Evolutionary conservation across 2,113 vertebrate genomes (phyloP).

Genomic region (Alectura lathami): DNA sequence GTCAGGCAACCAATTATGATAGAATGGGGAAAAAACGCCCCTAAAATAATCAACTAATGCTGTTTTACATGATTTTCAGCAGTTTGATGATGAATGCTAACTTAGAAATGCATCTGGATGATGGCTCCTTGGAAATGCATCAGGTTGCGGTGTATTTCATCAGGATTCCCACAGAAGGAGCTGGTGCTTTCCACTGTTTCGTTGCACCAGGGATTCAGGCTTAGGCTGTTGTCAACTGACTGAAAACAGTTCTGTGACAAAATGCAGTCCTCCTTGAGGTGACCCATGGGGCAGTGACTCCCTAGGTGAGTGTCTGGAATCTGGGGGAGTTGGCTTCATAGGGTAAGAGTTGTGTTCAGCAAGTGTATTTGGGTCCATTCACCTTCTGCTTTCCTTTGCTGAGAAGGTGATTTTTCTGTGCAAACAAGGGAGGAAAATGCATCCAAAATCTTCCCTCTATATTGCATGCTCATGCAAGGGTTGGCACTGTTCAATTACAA

Average conservation of each 20-base stretch:
- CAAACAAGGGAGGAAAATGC: not conserved
- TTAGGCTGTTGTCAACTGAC: not conserved
- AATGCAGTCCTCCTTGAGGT: not conserved
- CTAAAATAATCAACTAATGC: not conserved
- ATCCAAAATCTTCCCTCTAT: not conserved
- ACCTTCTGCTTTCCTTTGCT: not conserved
- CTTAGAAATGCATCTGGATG: not conserved
- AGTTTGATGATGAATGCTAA: not conserved
- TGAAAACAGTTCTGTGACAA: not conserved
- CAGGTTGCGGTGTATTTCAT: not conserved
- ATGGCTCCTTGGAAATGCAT: not conserved
- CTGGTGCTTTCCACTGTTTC: not conserved
- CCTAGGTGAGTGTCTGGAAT: not conserved
- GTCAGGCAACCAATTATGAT: not conserved
- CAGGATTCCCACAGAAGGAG: not conserved
- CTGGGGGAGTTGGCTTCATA: not conserved
- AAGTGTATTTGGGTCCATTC: not conserved
- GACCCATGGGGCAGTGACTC: rapidly evolving
- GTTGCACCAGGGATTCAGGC: not conserved
- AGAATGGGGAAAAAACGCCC: not conserved
- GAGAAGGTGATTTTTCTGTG: not conserved
- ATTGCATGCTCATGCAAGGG: not conserved
- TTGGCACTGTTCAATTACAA: not conserved
- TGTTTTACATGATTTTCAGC: not conserved
- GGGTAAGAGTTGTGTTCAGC: not conserved